Percentiles rank a stretch among this genome's conserved stretches.
phyloP scores from a whole-genome alignment of 2,888 invertebrate genomes.

The Cryptophagus acutangulus region DNA sequence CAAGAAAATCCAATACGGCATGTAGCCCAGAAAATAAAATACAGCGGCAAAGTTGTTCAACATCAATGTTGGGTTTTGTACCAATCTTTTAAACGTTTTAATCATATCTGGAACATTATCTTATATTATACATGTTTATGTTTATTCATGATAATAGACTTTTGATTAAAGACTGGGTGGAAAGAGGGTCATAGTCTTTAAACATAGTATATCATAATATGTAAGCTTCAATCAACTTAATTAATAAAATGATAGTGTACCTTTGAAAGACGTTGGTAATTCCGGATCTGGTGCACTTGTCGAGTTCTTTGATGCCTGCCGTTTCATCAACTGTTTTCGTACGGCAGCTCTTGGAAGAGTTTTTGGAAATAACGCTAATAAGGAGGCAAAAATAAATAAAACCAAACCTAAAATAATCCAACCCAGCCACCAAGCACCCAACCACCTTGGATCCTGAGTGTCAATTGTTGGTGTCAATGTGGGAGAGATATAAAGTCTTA shows the following conservation, averaged over 20 bases:
- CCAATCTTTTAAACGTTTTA: conserved; percentile 57
- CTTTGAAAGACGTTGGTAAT: conserved; percentile 47
- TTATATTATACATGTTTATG: conserved; percentile 4
- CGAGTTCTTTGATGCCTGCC: conserved; percentile 27
- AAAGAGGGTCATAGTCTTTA: too few relatives aligned
- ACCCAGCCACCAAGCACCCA: conserved; percentile 81
- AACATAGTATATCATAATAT: too few relatives aligned
- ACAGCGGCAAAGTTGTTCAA: conserved; percentile 69
- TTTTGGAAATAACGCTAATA: conserved; percentile 65
- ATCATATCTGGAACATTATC: conserved; percentile 54
- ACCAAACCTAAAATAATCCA: conserved; percentile 61
- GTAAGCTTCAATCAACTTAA: too few relatives aligned
- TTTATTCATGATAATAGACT: too few relatives aligned
- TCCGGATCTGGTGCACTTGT: conserved; percentile 33
- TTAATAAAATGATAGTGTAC: conserved; percentile 17
- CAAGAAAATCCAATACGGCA: conserved; percentile 75
- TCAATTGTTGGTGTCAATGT: conserved; percentile 60
- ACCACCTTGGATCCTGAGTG: conserved; percentile 67
- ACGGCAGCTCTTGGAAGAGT: conserved; percentile 62
- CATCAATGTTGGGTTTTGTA: conserved; percentile 64
- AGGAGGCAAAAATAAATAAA: conserved; percentile 55
- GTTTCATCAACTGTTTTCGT: conserved; percentile 46
- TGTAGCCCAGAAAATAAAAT: conserved; percentile 66
- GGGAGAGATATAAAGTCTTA: conserved; percentile 63
- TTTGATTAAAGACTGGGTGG: too few relatives aligned